A percentile compares a stretch with the other conserved stretches of the same genome.
Conservation (phyloP, 2,888 invertebrate genomes). For the Zonitis immaculata region DNA sequence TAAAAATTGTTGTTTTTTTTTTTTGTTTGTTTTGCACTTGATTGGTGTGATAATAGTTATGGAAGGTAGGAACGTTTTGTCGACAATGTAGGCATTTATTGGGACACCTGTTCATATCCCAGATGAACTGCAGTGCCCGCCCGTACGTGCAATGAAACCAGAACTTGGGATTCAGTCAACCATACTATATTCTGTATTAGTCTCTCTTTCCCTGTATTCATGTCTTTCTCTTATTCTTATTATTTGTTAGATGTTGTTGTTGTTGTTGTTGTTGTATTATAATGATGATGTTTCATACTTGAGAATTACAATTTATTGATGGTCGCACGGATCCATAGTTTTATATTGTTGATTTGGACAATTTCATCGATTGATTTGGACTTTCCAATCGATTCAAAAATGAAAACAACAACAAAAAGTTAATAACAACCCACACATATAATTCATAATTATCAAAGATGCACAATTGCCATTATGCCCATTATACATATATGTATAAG, state of each 20-base stretch:
- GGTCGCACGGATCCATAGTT: slow-evolving; percentile 27
- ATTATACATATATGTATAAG: too few species aligned
- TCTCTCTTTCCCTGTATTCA: too few species aligned
- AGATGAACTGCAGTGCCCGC: slow-evolving; percentile 32
- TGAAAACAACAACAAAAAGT: too few species aligned
- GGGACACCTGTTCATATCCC: slow-evolving; percentile 33
- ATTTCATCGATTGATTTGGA: slow-evolving; percentile 14
- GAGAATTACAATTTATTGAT: slow-evolving; percentile 33
- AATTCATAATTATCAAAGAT: too few species aligned
- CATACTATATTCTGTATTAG: slow-evolving; percentile 8
- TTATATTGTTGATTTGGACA: slow-evolving; percentile 16
- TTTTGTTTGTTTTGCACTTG: slow-evolving; percentile 16
- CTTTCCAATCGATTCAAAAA: too few species aligned
- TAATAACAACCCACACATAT: too few species aligned
- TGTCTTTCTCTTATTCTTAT: too few species aligned
- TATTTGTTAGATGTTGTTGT: not conserved
- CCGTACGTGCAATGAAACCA: slow-evolving; percentile 36
- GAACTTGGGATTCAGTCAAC: slow-evolving; percentile 20
- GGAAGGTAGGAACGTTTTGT: slow-evolving; percentile 3
- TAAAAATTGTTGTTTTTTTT: too few species aligned
- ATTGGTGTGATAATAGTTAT: slow-evolving; percentile 13
- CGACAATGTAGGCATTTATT: slow-evolving; percentile 13
- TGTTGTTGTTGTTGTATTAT: not conserved
- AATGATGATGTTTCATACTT: slow-evolving; percentile 13
- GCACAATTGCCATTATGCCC: too few species aligned